Evolutionary conservation across 2,113 vertebrate genomes (phyloP).

Genomic region (Chaetops frenatus): DNA sequence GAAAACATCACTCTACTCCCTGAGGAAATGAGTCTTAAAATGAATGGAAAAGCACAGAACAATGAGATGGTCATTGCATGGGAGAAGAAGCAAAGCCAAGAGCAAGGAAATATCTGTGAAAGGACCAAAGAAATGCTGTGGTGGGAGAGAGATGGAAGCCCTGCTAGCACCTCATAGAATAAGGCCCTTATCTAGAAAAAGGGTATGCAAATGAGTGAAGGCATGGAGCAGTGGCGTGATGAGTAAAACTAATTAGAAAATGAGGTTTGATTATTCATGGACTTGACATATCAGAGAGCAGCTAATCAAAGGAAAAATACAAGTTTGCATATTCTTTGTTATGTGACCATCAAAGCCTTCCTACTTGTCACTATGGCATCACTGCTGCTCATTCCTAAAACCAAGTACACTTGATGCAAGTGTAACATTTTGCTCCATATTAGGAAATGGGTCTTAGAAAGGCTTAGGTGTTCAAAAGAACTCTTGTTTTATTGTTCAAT

Average conservation of each 20-base stretch:
- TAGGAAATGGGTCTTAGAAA: not conserved
- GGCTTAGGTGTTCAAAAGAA: not conserved
- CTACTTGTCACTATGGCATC: not conserved
- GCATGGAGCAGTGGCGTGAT: conserved; percentile 8
- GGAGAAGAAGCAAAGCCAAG: not conserved
- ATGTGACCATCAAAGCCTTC: conserved; percentile 4
- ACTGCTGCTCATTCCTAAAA: not conserved
- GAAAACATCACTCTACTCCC: not conserved
- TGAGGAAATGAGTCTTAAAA: not conserved
- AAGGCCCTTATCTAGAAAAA: not conserved
- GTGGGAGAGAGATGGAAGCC: not conserved
- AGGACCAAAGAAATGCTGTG: not conserved
- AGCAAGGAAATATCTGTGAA: not conserved
- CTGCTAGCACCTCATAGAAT: not conserved
- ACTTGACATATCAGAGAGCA: conserved; percentile 29
- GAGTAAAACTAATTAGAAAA: conserved; percentile 58
- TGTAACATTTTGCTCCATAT: accelerated
- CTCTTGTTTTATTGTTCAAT: not conserved
- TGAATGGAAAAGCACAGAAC: not conserved
- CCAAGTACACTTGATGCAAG: not conserved
- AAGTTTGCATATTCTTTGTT: conserved; percentile 30
- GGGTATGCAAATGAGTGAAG: conserved; percentile 17
- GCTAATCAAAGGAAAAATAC: conserved; percentile 43
- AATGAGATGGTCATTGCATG: not conserved
- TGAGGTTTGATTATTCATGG: conserved; percentile 56